Percentiles rank a stretch among this genome's conserved stretches.
Evolutionary conservation across 2,797 vertebrate species (phyloP).

Genomic region (Hozukius guyotensis): DNA sequence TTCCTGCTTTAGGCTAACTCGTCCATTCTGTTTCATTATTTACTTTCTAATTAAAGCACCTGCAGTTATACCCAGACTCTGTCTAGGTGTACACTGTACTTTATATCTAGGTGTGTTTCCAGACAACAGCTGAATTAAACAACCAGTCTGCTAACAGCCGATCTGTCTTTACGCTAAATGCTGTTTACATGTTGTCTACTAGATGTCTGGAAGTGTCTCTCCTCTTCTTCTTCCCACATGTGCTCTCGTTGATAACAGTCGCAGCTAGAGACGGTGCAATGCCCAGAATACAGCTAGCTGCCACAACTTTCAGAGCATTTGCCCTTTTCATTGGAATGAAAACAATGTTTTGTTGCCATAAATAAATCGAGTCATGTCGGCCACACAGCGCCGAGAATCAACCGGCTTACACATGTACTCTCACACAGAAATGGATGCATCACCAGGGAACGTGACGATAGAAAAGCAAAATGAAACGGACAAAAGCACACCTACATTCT

Average conservation of each 20-base stretch:
- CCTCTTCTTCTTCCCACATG: background rate
- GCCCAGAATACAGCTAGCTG: constrained; percentile 14
- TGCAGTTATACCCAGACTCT: constrained; percentile 45
- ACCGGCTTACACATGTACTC: constrained; percentile 20
- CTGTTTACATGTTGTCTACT: constrained; percentile 23
- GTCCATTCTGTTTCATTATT: constrained; percentile 73
- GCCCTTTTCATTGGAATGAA: constrained; percentile 43
- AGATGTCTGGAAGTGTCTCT: constrained; percentile 1
- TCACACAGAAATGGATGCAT: constrained; percentile 22
- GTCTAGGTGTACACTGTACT: constrained; percentile 28
- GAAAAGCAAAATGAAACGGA: constrained; percentile 25
- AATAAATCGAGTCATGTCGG: constrained; percentile 36
- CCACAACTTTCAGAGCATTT: constrained; percentile 26
- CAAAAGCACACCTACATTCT: constrained; percentile 15
- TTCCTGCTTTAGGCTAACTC: constrained; percentile 41
- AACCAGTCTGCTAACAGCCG: background rate
- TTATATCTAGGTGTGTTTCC: constrained; percentile 23
- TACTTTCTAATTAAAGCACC: constrained; percentile 78
- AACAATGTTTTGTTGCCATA: constrained; percentile 44
- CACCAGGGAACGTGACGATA: constrained; percentile 5
- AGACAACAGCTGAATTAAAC: constrained; percentile 28
- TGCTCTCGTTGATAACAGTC: constrained; percentile 5
- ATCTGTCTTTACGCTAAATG: constrained; percentile 21
- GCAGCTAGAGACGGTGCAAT: background rate
- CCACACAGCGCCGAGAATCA: constrained; percentile 28